phyloP scores from a whole-genome alignment of 2,888 invertebrate genomes.

The Antheraea yamamai region DNA sequence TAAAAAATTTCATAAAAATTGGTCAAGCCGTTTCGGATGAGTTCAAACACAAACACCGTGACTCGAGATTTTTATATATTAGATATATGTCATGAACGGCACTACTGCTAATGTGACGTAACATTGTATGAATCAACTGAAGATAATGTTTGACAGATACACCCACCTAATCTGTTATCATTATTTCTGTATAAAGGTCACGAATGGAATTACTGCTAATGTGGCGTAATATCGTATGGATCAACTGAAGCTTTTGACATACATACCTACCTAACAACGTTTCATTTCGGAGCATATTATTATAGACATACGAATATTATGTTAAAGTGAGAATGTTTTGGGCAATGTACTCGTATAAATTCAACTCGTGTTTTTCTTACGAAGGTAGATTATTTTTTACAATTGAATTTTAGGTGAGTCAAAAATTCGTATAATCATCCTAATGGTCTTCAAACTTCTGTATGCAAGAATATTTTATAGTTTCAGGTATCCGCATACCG shows the following conservation, averaged over 20 bases:
- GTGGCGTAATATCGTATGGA: neutral
- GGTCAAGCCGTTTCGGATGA: no score
- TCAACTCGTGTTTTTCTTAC: neutral
- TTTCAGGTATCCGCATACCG: no score
- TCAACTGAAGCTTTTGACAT: neutral
- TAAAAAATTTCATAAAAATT: no score
- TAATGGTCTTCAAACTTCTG: neutral
- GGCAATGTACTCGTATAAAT: neutral
- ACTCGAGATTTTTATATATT: no score
- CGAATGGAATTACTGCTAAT: neutral
- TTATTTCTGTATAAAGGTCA: neutral
- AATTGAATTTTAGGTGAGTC: neutral
- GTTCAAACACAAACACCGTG: no score
- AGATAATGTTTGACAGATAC: no score
- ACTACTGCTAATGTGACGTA: no score
- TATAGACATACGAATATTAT: neutral
- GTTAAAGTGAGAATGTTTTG: neutral
- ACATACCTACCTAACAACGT: neutral
- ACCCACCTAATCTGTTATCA: neutral
- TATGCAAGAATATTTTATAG: neutral
- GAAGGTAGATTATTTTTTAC: neutral
- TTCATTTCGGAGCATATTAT: neutral
- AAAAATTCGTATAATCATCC: neutral
- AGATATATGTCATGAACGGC: no score
- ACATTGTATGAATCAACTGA: no score